Percentiles rank a stretch among this genome's conserved stretches.
Evolutionary conservation across 2,797 vertebrate genomes (phyloP).

Genomic region (Manis javanica): DNA sequence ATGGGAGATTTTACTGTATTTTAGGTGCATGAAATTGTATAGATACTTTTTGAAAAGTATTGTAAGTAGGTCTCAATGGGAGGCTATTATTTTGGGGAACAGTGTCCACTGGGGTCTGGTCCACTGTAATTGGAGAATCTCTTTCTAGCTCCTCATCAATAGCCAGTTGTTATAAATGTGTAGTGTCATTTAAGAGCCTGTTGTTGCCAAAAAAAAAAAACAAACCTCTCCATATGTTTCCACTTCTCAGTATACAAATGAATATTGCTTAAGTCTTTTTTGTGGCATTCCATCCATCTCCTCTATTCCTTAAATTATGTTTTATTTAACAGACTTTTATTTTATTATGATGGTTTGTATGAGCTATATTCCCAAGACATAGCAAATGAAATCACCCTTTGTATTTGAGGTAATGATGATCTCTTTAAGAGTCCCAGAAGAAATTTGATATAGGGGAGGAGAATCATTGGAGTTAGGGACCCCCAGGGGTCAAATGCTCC

Average conservation of each 20-base stretch:
- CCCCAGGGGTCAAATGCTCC: neutral
- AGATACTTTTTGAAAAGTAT: neutral
- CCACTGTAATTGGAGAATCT: neutral
- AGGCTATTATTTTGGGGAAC: neutral
- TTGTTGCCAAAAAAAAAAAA: neutral
- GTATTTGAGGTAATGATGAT: neutral
- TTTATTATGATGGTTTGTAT: neutral
- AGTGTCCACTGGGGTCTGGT: neutral
- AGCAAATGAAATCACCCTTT: constrained; percentile 1
- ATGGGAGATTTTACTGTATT: neutral
- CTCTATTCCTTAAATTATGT: neutral
- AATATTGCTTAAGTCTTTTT: constrained; percentile 20
- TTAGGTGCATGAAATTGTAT: neutral
- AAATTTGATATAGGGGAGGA: neutral
- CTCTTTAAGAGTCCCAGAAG: neutral
- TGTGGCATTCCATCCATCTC: constrained; percentile 34
- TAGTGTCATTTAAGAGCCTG: neutral
- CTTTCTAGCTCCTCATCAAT: neutral
- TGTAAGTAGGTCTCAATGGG: neutral
- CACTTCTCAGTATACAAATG: constrained; percentile 7
- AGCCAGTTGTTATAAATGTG: neutral
- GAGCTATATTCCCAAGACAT: neutral
- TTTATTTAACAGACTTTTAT: neutral
- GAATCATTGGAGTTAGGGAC: neutral
- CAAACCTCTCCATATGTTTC: neutral